Evolutionary conservation across 2,113 vertebrate species (phyloP), one percentile per base, ranked within the genome.

Genomic region (Psettodes erumei): DNA sequence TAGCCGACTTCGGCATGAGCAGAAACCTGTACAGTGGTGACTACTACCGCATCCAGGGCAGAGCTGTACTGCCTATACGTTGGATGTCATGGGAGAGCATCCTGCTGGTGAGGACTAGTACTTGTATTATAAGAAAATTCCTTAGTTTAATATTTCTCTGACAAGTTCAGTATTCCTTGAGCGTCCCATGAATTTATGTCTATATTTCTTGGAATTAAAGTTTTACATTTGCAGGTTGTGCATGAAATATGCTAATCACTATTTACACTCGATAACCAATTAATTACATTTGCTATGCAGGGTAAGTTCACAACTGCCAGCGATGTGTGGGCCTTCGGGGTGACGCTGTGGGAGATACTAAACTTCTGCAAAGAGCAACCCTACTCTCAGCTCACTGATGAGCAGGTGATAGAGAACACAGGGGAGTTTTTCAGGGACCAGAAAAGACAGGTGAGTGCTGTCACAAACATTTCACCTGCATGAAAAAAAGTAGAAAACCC

Each of bases 61-160:
- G 98, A 11, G 98, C 98, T 0, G 98, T 99, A 35, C 95, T 99
- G 35, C 98, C 98, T 1, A 99, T 99, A 75, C 97, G 98, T 82
- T 99, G 98, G 98, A 99, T 99, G 98, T 99, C 98, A 12, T 99
- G 98, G 98, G 98, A 99, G 86, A 99, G 98, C 94, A 98, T 99
- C 79, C 91, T 99, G 69, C 91, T 99, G 95, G 98, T 99, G 71
- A 72, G 89, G 32, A 53, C 1, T 5, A 0, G 18, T 19, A 0
- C 33, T 71, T 32, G 13, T 55, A 4, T 9, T 15, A 7, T n/a
- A 18, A 30, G 11, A 27, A 33, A 28, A 9, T 15, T 21, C 18
- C 12, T n/a, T 45, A 0, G 10, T 32, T 35, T 12, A 1, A 15
- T 27, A 4, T 48, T 50, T 37, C 28, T 8, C 7, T 12, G 30